These are phyloP conservation scores for Idaea aversata DNA, from an alignment of 2,888 invertebrate genomes.

Conservation along the genomic window DNA sequence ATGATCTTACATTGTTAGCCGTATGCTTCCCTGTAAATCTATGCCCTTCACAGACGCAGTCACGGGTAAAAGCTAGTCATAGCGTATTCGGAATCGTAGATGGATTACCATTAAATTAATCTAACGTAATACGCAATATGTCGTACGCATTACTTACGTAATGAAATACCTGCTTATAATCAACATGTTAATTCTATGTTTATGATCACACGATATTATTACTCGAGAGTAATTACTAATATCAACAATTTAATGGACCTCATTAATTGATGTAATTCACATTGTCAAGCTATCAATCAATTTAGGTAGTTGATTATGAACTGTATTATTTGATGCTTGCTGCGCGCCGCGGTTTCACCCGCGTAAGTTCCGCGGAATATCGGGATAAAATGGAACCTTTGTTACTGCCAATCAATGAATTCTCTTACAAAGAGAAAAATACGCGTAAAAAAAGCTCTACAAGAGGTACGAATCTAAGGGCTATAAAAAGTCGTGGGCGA, in stretches of 20 bases:
- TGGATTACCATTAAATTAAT: not conserved
- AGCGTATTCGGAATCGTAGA: not conserved
- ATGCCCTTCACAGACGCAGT: too few relatives aligned
- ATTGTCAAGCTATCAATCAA: slow-evolving; percentile 19
- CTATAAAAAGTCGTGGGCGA: too few relatives aligned
- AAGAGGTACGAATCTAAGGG: too few relatives aligned
- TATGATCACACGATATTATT: not conserved
- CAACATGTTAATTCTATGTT: not conserved
- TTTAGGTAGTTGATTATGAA: slow-evolving; percentile 7
- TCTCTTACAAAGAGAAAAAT: too few relatives aligned
- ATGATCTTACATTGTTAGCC: too few relatives aligned
- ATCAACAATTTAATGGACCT: slow-evolving; percentile 18
- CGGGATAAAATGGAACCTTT: too few relatives aligned
- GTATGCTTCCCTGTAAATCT: too few relatives aligned
- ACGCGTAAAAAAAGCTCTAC: too few relatives aligned
- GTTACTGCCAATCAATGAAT: too few relatives aligned
- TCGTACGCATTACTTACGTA: not conserved
- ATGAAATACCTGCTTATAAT: not conserved
- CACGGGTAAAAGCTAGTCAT: not conserved
- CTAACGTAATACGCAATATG: not conserved
- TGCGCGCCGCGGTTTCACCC: not conserved
- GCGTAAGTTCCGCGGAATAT: too few relatives aligned
- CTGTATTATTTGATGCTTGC: not conserved
- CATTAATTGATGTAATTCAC: slow-evolving; percentile 8
- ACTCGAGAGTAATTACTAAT: not conserved